Evolutionary conservation across 2,113 vertebrate genomes (phyloP).

Genomic region (Engraulis encrasicolus): DNA sequence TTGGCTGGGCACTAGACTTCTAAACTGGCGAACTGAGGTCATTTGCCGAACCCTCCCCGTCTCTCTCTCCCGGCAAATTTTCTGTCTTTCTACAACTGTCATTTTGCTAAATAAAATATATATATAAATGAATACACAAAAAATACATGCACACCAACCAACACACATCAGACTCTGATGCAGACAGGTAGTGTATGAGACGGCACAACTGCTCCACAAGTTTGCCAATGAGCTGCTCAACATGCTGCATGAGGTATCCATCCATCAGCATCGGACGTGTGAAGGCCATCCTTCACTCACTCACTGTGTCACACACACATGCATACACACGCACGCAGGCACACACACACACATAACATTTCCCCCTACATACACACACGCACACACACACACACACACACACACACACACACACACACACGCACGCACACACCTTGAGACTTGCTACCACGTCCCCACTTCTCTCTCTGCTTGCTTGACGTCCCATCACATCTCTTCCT

Average conservation of each 20-base stretch:
- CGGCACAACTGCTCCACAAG: neutral
- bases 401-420: neutral
- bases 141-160: neutral
- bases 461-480: neutral
- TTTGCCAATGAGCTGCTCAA: neutral
- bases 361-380: neutral
- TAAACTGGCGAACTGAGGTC: too few species aligned
- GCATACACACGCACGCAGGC: too few species aligned
- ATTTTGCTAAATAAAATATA: too few species aligned
- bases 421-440: neutral
- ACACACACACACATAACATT: neutral
- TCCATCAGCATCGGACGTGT: neutral
- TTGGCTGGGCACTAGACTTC: too few species aligned
- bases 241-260: neutral
- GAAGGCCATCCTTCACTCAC: conserved; percentile 2
- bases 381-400: neutral
- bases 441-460: neutral
- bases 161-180: neutral
- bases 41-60: too few species aligned
- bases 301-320: neutral
- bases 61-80: too few species aligned
- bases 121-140: neutral
- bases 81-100: too few species aligned
- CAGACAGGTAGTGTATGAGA: neutral
- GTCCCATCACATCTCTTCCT: neutral